Evolutionary conservation across 2,888 invertebrate species (phyloP).

Genomic region (Heliconius sara): DNA sequence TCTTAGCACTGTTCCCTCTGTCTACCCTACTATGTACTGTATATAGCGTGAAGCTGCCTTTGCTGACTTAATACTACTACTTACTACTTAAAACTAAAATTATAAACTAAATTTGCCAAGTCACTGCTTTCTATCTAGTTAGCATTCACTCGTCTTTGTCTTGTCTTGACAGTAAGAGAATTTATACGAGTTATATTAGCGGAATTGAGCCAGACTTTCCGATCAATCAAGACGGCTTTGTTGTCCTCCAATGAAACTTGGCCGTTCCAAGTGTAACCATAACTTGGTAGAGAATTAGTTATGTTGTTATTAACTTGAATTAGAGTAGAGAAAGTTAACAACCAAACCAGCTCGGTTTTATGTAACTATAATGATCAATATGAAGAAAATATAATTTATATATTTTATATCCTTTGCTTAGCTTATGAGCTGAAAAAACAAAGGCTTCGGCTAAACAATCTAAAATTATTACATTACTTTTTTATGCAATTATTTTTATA

Average conservation of each 20-base stretch:
- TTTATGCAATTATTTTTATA: too few species aligned
- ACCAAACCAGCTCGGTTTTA: not conserved
- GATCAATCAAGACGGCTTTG: slow-evolving; percentile 28
- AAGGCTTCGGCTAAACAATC: too few species aligned
- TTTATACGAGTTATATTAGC: slow-evolving; percentile 29
- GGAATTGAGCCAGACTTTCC: slow-evolving; percentile 23
- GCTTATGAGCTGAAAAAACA: not conserved
- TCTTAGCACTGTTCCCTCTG: too few species aligned
- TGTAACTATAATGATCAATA: not conserved
- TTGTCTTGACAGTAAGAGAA: slow-evolving; percentile 18
- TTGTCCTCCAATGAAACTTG: slow-evolving; percentile 26
- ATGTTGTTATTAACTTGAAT: slow-evolving; percentile 3
- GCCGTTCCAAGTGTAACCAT: slow-evolving; percentile 1
- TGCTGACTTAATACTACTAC: too few species aligned
- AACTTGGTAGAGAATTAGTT: slow-evolving; percentile 1
- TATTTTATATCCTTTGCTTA: not conserved
- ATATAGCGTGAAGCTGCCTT: too few species aligned
- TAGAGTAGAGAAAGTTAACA: not conserved
- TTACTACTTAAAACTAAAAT: too few species aligned
- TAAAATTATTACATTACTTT: too few species aligned
- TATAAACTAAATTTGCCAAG: not conserved
- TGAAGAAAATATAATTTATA: not conserved
- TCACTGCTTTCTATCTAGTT: slow-evolving; percentile 8
- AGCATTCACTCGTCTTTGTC: slow-evolving; percentile 10
- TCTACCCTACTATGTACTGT: too few species aligned